Conservation (phyloP, 2,888 invertebrate genomes). For the Chrysopilus asiliformis region DNA sequence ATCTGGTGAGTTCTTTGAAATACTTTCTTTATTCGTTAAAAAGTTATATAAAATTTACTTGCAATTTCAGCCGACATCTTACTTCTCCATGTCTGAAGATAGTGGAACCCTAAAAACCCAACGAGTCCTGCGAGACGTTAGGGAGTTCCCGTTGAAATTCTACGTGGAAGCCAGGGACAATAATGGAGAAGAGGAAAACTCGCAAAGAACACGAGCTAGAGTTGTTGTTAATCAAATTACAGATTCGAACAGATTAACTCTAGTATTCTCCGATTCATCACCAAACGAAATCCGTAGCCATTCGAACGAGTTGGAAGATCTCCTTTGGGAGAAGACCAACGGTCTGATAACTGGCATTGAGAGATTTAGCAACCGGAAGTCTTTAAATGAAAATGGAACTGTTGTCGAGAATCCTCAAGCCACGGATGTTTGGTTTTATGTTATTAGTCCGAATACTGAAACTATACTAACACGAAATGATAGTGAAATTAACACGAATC, state of each 20-base stretch:
- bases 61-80: constrained; percentile 32
- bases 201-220: constrained; percentile 30
- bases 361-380: constrained; percentile 65
- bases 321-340: constrained; percentile 42
- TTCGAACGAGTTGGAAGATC: constrained; percentile 37
- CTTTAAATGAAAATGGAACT: constrained; percentile 59
- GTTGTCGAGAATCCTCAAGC: constrained; percentile 53
- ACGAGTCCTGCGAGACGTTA: constrained; percentile 55
- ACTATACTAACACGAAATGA: constrained; percentile 60
- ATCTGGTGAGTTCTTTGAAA: constrained; percentile 21
- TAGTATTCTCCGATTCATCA: constrained; percentile 61
- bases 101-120: constrained; percentile 66
- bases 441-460: constrained; percentile 66
- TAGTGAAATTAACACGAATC: constrained; percentile 52
- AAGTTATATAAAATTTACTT: not conserved
- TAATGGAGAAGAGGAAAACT: constrained; percentile 38
- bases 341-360: constrained; percentile 70
- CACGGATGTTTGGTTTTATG: constrained; percentile 80
- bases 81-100: constrained; percentile 57
- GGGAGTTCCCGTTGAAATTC: constrained; percentile 59
- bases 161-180: constrained; percentile 48
- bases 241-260: constrained; percentile 60
- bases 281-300: constrained; percentile 51
- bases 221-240: constrained; percentile 54
- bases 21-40: not conserved